phyloP scores from a whole-genome alignment of 2,797 vertebrate genomes.

The Fringilla coelebs region DNA sequence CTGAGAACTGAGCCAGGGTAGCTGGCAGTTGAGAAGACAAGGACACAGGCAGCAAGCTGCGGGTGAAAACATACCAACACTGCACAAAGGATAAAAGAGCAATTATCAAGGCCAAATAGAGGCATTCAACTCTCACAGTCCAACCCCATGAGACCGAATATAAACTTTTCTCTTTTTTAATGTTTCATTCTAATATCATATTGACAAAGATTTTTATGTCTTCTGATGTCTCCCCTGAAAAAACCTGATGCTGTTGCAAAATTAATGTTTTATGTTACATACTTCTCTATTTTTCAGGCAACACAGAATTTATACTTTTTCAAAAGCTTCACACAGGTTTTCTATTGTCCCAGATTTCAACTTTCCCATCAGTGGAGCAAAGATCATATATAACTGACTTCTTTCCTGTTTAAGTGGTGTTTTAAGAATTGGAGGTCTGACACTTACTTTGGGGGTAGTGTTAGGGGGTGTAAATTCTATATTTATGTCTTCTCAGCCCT shows the following conservation, averaged over 20 bases:
- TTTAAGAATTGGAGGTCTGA: constrained; percentile 45
- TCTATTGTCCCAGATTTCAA: constrained; percentile 5
- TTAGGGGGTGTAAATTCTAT: constrained; percentile 50
- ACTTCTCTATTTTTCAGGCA: background rate
- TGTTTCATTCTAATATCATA: constrained; percentile 33
- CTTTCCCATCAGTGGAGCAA: background rate
- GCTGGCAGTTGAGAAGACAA: background rate
- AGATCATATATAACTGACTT: background rate
- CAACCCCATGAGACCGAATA: background rate
- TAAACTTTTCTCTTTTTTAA: background rate
- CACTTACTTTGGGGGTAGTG: background rate
- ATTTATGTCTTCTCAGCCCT: constrained; percentile 67
- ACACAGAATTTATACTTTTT: background rate
- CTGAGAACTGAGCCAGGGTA: background rate
- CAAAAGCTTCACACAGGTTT: background rate
- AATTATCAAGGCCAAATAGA: constrained; percentile 50
- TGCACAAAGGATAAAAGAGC: constrained; percentile 12
- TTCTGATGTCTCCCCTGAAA: constrained; percentile 18
- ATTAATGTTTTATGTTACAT: background rate
- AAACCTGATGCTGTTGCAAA: constrained; percentile 5
- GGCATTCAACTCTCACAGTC: background rate
- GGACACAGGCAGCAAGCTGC: background rate
- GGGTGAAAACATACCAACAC: constrained; percentile 14
- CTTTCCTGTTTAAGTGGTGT: background rate
- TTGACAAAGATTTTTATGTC: constrained; percentile 34